Base-by-base conservation (phyloP, 2,888 invertebrate genomes). In the Scaptomyza tumidula region DNA sequence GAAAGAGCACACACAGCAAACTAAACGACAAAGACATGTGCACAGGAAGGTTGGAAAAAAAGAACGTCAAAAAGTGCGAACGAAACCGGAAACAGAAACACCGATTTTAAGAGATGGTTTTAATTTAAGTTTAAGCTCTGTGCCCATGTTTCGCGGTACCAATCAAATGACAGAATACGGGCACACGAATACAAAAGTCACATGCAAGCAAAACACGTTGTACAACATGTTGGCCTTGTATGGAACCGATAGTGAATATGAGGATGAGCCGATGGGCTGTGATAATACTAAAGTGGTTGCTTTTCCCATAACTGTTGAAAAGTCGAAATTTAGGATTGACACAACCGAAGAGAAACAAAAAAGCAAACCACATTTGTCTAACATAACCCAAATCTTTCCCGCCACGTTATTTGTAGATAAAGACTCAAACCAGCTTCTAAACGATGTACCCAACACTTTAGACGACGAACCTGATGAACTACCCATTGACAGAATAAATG, bases 181-280 rank as follows among this genome's bases (percentile, higher is more conserved):
- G 39, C 91, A 89, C 49, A 29, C 66, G 0, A 86, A 73, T 44
- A 58, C 54, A 1, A 78, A 79, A 29, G 39, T 44, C 5, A 33
- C 54, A 10, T 9, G 10, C 3, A 41, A 69, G 6, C 71, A 44
- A 6, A 89, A 91, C 73, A 85, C 83, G 0, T 62, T 92, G 11
- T 67, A 73, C 6, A 75, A 64, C 3, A 58, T 92, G 16, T 56
- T 92, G 7, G 91, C 90, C 5, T 89, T 91, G 85, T 92, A 92
- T 52, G 92, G 91, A 0, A 88, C 91, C 0, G 91, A 90, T 43
- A 88, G 88, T 4, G 89, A 88, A 6, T 75, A 75, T 3, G 66
- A 72, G n/a, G 66, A 55, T 31, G 75, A 55, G 14, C 10, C 37
- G 3, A 24, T 11, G 1, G 54, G 60, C 5, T 13, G 3, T 2